phyloP scores from a whole-genome alignment of 2,888 invertebrate genomes.

The Yponomeuta malinellus region DNA sequence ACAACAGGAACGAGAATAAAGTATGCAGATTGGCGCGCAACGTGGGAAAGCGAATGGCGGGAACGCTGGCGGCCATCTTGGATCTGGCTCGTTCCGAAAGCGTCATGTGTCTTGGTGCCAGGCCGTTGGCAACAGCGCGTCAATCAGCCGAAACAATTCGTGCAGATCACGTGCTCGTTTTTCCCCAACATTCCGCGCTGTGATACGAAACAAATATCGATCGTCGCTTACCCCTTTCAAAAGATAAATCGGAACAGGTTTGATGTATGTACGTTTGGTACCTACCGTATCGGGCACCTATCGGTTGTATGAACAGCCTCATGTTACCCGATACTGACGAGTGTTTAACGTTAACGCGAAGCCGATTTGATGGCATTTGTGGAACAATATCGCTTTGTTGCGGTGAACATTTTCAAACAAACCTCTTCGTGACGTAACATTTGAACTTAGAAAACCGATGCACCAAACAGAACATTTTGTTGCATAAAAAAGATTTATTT shows the following conservation, averaged over 20 bases:
- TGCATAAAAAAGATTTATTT: not conserved
- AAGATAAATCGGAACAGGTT: constrained; percentile 1
- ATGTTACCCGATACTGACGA: constrained; percentile 12
- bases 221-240: constrained; percentile 31
- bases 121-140: constrained; percentile 63
- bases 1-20: constrained; percentile 51
- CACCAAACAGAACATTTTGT: not conserved
- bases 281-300: not conserved
- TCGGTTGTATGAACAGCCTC: constrained; percentile 1
- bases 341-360: constrained; percentile 9
- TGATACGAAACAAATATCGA: constrained; percentile 38
- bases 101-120: constrained; percentile 62
- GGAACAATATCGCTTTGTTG: constrained; percentile 14
- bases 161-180: constrained; percentile 65
- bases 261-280: not conserved
- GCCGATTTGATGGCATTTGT: constrained; percentile 5
- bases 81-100: constrained; percentile 56
- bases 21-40: constrained; percentile 40
- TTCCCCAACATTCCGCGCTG: constrained; percentile 58
- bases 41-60: constrained; percentile 73
- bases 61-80: constrained; percentile 67
- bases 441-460: not conserved
- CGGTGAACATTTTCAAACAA: constrained; percentile 9
- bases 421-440: not conserved
- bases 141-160: constrained; percentile 67